Evolutionary conservation across 92 coral and sea anemone genomes (phyloP).

Genomic region (Muricea muricata): DNA sequence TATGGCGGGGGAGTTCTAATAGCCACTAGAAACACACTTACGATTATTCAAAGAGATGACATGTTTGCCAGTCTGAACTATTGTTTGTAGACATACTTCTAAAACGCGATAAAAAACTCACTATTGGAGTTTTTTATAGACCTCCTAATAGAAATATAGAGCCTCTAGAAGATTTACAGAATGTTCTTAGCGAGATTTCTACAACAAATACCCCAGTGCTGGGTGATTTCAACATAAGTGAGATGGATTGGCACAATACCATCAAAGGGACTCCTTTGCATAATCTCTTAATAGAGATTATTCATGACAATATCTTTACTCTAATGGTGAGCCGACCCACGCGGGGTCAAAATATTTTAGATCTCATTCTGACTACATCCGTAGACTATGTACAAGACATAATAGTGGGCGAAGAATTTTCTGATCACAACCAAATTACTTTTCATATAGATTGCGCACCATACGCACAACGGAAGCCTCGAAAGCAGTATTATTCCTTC

Average conservation of each 20-base stretch:
- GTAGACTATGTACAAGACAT: neutral
- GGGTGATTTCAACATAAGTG: slow-evolving; percentile 33
- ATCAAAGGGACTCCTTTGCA: neutral
- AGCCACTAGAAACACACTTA: neutral
- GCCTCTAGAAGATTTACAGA: slow-evolving; percentile 22
- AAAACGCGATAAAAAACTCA: neutral
- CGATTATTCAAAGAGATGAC: slow-evolving; percentile 24
- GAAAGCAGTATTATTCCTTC: neutral
- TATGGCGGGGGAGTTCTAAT: slow-evolving; percentile 26
- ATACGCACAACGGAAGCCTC: neutral
- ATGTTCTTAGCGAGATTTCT: slow-evolving; percentile 20
- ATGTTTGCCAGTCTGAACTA: slow-evolving; percentile 16
- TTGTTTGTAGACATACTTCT: slow-evolving; percentile 5
- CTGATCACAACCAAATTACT: neutral
- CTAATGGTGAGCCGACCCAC: slow-evolving; percentile 16
- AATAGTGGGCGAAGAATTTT: neutral
- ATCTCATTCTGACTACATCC: neutral
- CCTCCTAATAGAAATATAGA: slow-evolving; percentile 41
- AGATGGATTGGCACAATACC: slow-evolving; percentile 6
- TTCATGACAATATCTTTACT: slow-evolving; percentile 25
- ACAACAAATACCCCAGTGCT: slow-evolving; percentile 11
- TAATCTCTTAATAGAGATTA: slow-evolving; percentile 10
- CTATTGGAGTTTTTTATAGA: slow-evolving; percentile 34
- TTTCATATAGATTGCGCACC: neutral
- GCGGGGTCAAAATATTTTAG: neutral